Evolutionary conservation across 2,888 invertebrate species (phyloP).

Genomic region (Chymomyza caudatula): DNA sequence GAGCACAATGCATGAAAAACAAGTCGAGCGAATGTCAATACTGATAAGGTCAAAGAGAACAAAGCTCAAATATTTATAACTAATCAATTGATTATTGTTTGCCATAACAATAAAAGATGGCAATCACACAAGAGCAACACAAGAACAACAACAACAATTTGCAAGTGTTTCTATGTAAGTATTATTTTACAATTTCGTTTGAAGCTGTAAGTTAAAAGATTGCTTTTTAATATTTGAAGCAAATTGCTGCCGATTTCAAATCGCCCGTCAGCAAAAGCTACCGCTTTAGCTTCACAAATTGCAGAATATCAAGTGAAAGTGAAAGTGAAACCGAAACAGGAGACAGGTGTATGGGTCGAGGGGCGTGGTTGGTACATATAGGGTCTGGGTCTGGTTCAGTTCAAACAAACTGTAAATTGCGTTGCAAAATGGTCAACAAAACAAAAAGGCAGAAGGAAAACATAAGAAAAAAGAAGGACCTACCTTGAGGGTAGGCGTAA

Average conservation of each 20-base stretch:
- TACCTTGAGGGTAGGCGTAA: no score
- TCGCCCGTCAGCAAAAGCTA: not conserved
- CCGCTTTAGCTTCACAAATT: not conserved
- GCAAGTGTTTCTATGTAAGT: constrained; percentile 14
- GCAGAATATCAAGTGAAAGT: not conserved
- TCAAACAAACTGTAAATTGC: not conserved
- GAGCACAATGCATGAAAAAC: constrained; percentile 5
- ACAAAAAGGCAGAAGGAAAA: no score
- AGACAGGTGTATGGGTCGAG: not conserved
- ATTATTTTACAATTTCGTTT: constrained; percentile 25
- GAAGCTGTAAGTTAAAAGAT: constrained; percentile 22
- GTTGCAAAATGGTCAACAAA: no score
- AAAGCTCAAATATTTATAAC: constrained; percentile 16
- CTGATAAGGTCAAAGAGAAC: not conserved
- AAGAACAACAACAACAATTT: constrained; percentile 23
- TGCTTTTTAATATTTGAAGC: constrained; percentile 50
- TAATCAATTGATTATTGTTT: constrained; percentile 68
- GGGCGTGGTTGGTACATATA: not conserved
- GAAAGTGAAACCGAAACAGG: constrained; percentile 11
- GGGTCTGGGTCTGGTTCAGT: not conserved
- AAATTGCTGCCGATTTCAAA: constrained; percentile 22
- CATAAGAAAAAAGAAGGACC: no score
- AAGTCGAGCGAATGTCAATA: not conserved
- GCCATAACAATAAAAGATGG: constrained; percentile 48
- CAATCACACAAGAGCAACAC: constrained; percentile 11